These are phyloP conservation scores for Colletes collaris DNA, from an alignment of 2,888 invertebrate species.

Conservation along the genomic window DNA sequence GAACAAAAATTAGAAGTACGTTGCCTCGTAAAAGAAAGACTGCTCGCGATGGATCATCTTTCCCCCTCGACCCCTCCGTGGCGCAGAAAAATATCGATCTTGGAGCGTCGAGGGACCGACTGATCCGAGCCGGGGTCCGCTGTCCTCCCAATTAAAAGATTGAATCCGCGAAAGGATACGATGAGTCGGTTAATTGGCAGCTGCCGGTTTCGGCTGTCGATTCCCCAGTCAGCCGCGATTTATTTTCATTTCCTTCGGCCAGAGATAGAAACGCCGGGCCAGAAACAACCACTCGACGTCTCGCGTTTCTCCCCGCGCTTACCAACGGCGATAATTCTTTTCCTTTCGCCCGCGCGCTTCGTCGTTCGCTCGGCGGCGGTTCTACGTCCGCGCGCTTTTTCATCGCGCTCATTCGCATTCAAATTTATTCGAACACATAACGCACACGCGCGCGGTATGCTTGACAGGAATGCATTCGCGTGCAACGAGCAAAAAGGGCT, in stretches of 20 bases:
- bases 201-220: slow-evolving; percentile 54
- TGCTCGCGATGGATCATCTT: slow-evolving; percentile 20
- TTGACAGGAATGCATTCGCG: slow-evolving; percentile 66
- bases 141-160: slow-evolving; percentile 69
- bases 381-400: slow-evolving; percentile 38
- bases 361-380: background rate
- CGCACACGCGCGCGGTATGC: slow-evolving; percentile 62
- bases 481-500: slow-evolving; percentile 60
- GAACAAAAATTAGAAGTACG: too few species aligned
- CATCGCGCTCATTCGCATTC: slow-evolving; percentile 68
- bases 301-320: background rate
- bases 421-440: slow-evolving; percentile 73
- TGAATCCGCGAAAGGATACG: slow-evolving; percentile 46
- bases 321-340: too few species aligned
- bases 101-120: slow-evolving; percentile 58
- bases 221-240: slow-evolving; percentile 46
- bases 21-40: too few species aligned
- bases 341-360: too few species aligned
- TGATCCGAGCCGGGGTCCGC: slow-evolving; percentile 55
- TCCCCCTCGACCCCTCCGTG: background rate
- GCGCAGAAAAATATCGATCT: slow-evolving; percentile 55
- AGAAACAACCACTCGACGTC: slow-evolving; percentile 43
- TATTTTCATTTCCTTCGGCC: slow-evolving; percentile 59
- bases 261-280: slow-evolving; percentile 24
- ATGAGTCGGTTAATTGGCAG: slow-evolving; percentile 64